Base-by-base conservation (phyloP, 2,888 invertebrate species). In the Melipona beecheii region DNA sequence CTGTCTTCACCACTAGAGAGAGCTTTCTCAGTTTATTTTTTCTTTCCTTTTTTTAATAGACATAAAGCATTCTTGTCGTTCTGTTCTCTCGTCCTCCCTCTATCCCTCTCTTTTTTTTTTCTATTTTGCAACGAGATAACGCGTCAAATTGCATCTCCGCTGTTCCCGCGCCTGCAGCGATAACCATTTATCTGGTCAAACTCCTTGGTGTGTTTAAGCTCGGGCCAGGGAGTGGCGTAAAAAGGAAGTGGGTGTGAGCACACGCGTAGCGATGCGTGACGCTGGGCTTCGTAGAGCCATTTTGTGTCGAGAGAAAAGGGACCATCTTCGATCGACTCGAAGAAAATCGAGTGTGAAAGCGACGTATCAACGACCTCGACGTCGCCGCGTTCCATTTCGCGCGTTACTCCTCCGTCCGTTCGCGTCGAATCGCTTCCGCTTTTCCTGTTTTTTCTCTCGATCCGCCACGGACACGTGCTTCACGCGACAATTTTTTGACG, bases 171-270 rank as follows among this genome's bases (percentile, higher is more conserved):
- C 27, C 27, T 31, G 9, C 4, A 5, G 21, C 11, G 19, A 49
- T 49, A 27, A 49, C 58, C 49, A 66, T 62, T 75, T 64, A 52
- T 75, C 68, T 52, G 76, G 36, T 76, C 50, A 24, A 62, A 43
- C 71, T 71, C 17, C 21, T 64, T 6, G 24, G 21, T 17, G 56
- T 27, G 84, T 83, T 74, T 86, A 86, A 84, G 89, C 87, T 87
- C 87, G 91, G 91, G 85, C 85, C 92, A 93, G 94, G 94, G 94
- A 94, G 94, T 94, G 94, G 94, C 94, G 90, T 93, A 94, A 94
- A 93, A 93, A 94, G 94, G 94, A 94, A 94, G 94, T 94, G 94
- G 94, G 94, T 94, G 94, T 94, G 94, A 94, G 92, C 93, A 92
- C 87, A 90, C 91, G 93, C 92, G 93, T 93, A 93, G 92, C 94